Evolutionary conservation across 1,140 invertebrate genomes (phyloP), one percentile per base, ranked within the genome.

Genomic region (Drosophila lacertosa): DNA sequence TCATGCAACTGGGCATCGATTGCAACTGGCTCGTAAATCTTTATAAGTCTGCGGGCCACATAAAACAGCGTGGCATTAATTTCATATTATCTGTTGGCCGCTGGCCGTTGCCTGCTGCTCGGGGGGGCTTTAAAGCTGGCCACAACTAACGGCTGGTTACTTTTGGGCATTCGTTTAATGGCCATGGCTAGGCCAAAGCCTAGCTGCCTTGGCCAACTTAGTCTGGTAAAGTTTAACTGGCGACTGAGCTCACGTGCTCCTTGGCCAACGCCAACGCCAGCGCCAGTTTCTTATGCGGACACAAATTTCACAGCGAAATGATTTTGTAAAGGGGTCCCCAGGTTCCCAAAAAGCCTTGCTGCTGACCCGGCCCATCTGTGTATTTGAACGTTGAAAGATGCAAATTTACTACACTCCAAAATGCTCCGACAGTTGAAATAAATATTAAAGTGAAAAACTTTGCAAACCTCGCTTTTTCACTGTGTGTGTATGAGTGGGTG

Each of bases 391-490:
- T 70, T 82, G 78, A 88, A 88, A 89, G 82, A 89, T 88, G 82
- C 67, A 88, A 88, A 88, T 88, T 88, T 89, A 88, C 74, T 76
- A 72, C 47, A 72, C 74, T 82, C 74, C 51, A 73, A 80, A 84
- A 74, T 68, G 65, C 37, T 67, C 71, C 66, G 74, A 74, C 74
- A 80, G 83, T 83, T 81, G 79, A 82, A 88, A 88, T 88, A 88
- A 88, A 88, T 88, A 88, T 89, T 88, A 88, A 82, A 88, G 83
- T 88, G 74, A 86, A 88, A 78, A 82, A 73, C 73, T 67, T 76
- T 69, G 37, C 7, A 15, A 20, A 10, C n/a, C 37, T 32, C 44
- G 35, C 24, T 48, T 45, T 29, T n/a, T n/a, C n/a, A n/a, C 20
- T 18, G 33, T 50, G 11, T 13, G 3, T 33, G 18, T 44, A 4